phyloP scores from a whole-genome alignment of 2,797 vertebrate species.

The Sylvilagus floridanus region DNA sequence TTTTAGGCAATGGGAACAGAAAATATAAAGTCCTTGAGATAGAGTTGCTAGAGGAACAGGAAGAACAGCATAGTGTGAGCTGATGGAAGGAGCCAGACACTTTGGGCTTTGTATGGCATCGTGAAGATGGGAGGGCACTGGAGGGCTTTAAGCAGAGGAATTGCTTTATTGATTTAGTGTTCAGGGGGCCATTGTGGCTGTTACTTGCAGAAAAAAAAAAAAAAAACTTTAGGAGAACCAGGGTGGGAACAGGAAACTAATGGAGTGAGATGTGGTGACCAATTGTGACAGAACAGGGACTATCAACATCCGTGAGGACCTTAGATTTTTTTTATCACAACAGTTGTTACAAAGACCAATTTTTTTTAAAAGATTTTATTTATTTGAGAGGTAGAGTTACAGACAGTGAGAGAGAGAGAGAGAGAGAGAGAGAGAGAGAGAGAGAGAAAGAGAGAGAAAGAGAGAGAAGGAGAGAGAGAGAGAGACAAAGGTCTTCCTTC shows the following conservation, averaged over 20 bases:
- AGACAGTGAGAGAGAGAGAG: no score
- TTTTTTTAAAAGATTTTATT: no score
- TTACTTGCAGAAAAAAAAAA: neutral
- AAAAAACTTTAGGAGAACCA: neutral
- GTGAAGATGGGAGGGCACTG: neutral
- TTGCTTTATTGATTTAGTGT: neutral
- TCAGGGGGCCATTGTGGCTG: neutral
- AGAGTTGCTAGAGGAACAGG: neutral
- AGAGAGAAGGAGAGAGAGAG: no score
- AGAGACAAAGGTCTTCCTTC: no score
- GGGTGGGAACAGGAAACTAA: neutral
- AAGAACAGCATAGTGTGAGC: neutral
- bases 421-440: no score
- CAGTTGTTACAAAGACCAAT: no score
- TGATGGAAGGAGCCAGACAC: neutral
- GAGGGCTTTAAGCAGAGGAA: neutral
- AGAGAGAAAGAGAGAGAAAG: no score
- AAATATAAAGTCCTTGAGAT: neutral
- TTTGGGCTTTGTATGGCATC: neutral
- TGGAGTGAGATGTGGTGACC: neutral
- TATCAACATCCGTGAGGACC: neutral
- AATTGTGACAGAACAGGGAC: neutral
- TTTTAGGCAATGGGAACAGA: neutral
- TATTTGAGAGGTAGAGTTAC: no score
- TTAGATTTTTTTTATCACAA: no score